Evolutionary conservation across 2,113 vertebrate species (phyloP).

Genomic region (Ailurus styani): DNA sequence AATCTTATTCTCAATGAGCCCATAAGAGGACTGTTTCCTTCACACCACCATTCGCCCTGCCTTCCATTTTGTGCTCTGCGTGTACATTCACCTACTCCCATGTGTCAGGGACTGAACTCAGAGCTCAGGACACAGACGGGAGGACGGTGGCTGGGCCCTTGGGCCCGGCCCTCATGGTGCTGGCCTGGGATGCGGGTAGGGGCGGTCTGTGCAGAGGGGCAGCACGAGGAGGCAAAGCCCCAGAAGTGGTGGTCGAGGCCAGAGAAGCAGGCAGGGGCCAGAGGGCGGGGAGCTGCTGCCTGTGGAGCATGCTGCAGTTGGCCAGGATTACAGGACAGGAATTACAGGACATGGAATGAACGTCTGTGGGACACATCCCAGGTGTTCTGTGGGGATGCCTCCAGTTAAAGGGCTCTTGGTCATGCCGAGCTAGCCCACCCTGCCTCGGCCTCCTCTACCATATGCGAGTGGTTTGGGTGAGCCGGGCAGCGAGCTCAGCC

Average conservation of each 20-base stretch:
- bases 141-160: accelerated
- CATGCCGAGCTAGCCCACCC: neutral
- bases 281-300: neutral
- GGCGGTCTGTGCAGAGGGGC: neutral
- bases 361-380: neutral
- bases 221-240: neutral
- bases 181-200: neutral
- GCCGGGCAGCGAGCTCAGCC: neutral
- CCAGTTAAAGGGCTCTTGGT: neutral
- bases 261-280: neutral
- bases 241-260: neutral
- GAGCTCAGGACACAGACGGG: neutral
- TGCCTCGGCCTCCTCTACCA: neutral
- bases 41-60: neutral
- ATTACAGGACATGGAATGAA: no score
- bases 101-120: neutral
- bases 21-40: neutral
- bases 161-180: neutral
- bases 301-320: neutral
- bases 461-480: no score
- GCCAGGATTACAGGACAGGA: neutral
- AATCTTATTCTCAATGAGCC: neutral
- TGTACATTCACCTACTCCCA: neutral
- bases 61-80: neutral
- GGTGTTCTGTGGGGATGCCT: neutral